Evolutionary conservation across 2,797 vertebrate species (phyloP).

Genomic region (Chanos chanos): DNA sequence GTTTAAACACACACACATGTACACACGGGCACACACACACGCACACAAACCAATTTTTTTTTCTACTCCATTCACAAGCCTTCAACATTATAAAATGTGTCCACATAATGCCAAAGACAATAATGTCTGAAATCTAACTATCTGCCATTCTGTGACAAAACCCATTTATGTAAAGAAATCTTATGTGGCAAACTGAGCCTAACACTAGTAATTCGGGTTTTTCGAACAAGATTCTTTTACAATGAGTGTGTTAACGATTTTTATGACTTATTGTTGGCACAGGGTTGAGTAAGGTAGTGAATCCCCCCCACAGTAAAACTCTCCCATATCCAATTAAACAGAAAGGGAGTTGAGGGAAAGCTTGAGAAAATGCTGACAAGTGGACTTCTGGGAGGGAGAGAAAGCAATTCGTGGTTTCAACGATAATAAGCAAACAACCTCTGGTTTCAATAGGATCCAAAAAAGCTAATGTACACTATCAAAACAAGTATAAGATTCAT

Average conservation of each 20-base stretch:
- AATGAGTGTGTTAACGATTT: neutral
- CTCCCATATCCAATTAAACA: slow-evolving; percentile 52
- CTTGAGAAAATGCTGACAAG: slow-evolving; percentile 32
- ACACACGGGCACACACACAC: neutral
- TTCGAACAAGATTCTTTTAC: neutral
- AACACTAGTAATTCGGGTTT: neutral
- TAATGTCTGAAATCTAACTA: too few species aligned
- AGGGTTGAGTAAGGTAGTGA: slow-evolving; percentile 50
- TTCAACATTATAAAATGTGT: too few species aligned
- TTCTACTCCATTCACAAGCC: too few species aligned
- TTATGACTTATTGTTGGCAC: slow-evolving; percentile 8
- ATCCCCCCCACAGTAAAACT: slow-evolving; percentile 46
- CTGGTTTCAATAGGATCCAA: slow-evolving; percentile 14
- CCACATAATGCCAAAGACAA: too few species aligned
- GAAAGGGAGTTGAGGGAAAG: slow-evolving; percentile 33
- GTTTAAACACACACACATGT: neutral
- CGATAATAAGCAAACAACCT: slow-evolving; percentile 27
- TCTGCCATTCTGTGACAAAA: too few species aligned
- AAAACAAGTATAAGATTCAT: neutral
- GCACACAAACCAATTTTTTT: neutral
- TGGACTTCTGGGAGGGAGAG: slow-evolving; percentile 30
- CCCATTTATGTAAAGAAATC: too few species aligned
- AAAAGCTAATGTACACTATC: neutral
- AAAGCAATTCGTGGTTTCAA: slow-evolving; percentile 15
- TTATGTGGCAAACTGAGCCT: too few species aligned